Evolutionary conservation across 2,113 vertebrate genomes (phyloP).

Genomic region (Cebus imitator): DNA sequence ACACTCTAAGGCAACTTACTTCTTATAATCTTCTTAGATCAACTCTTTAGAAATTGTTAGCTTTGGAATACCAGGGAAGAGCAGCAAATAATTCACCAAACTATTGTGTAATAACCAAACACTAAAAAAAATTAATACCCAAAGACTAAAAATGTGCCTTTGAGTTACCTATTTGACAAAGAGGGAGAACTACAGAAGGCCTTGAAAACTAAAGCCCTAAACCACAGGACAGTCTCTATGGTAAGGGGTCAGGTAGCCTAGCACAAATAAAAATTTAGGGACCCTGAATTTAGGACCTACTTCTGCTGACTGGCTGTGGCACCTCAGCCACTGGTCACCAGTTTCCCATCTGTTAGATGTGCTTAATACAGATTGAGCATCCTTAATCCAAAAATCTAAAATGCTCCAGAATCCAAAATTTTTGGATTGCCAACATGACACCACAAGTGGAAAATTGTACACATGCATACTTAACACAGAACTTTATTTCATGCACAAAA

Average conservation of each 20-base stretch:
- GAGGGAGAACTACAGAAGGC: background rate
- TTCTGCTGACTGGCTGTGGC: background rate
- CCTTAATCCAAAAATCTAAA: background rate
- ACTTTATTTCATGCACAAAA: background rate
- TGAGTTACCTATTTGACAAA: background rate
- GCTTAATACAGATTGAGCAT: background rate
- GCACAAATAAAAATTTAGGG: background rate
- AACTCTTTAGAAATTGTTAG: background rate
- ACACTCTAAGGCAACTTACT: background rate
- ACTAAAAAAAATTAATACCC: background rate
- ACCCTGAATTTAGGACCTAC: background rate
- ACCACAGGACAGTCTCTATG: background rate
- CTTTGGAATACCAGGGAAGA: conserved; percentile 34
- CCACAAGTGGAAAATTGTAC: background rate
- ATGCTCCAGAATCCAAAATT: background rate
- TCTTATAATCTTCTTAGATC: conserved; percentile 14
- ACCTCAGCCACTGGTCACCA: background rate
- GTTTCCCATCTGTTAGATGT: background rate
- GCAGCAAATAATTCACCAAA: background rate
- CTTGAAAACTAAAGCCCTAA: background rate
- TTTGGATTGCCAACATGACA: background rate
- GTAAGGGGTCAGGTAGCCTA: background rate
- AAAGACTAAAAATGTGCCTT: background rate
- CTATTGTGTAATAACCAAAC: background rate
- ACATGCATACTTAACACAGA: background rate